Percentiles rank a stretch among this genome's conserved stretches.
Conservation (phyloP, 2,888 invertebrate species). For the Drosophila melanosoma region DNA sequence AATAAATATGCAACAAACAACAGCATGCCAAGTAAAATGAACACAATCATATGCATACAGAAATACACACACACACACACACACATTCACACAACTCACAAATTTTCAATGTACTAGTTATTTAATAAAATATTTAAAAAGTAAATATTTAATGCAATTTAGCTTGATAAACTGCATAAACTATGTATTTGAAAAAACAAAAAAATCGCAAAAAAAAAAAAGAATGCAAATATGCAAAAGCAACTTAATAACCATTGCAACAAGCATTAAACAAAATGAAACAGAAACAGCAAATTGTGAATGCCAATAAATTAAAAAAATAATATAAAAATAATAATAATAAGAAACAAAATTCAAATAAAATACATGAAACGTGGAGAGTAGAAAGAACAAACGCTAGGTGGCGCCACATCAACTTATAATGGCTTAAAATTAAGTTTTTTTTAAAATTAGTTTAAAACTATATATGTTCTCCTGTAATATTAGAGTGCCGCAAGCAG, state of each 20-base stretch:
- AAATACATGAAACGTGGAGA: conserved; percentile 15
- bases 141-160: conserved; percentile 61
- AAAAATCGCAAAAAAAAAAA: conserved; percentile 24
- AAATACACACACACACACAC: conserved; percentile 14
- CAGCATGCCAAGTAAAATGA: conserved; percentile 30
- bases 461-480: conserved; percentile 19
- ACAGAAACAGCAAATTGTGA: conserved; percentile 34
- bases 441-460: conserved; percentile 22
- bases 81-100: conserved; percentile 10
- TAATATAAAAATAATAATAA: neutral
- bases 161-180: conserved; percentile 48
- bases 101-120: conserved; percentile 62
- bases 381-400: conserved; percentile 28
- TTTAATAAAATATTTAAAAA: conserved; percentile 56
- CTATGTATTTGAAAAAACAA: conserved; percentile 27
- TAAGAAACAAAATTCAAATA: neutral
- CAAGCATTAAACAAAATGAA: neutral
- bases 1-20: conserved; percentile 17
- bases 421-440: conserved; percentile 22
- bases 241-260: conserved; percentile 9
- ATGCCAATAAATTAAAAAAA: conserved; percentile 29
- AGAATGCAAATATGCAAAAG: neutral
- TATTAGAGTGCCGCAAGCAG: conserved; percentile 1
- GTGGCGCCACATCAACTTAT: conserved; percentile 30
- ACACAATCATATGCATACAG: conserved; percentile 2